Percentiles rank a stretch among this genome's conserved stretches.
phyloP scores from a whole-genome alignment of 2,797 vertebrate genomes.

The Enteromius trimaculatus region DNA sequence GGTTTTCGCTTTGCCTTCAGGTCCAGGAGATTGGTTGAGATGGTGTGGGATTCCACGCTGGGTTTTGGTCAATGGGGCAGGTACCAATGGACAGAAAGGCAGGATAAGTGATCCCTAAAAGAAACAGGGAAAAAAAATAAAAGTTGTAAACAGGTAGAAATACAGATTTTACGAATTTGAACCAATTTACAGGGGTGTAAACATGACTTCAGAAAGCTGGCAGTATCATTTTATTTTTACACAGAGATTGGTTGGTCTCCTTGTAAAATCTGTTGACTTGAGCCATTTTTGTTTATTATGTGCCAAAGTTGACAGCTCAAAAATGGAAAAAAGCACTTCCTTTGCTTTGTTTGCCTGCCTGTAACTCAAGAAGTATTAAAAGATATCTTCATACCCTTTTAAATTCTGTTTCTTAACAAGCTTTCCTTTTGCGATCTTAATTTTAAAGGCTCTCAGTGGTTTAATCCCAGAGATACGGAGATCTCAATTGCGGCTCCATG shows the following conservation, averaged over 20 bases:
- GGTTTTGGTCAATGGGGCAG: conserved; percentile 1
- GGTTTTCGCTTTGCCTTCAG: neutral
- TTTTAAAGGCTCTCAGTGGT: neutral
- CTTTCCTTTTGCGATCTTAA: neutral
- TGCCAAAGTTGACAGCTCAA: neutral
- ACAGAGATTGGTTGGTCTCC: neutral
- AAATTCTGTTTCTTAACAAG: neutral
- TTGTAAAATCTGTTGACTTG: neutral
- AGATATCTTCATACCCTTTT: neutral
- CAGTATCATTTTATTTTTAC: neutral
- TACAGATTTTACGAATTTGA: neutral
- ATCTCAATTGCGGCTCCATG: neutral
- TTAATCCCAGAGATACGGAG: neutral
- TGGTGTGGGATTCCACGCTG: neutral
- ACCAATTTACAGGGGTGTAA: neutral
- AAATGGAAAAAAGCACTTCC: neutral
- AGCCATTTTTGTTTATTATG: neutral
- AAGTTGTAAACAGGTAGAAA: neutral
- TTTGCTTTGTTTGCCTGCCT: neutral
- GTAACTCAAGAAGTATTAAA: neutral
- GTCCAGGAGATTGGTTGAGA: conserved; percentile 12
- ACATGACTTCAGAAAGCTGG: neutral
- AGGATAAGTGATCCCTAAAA: conserved; percentile 12
- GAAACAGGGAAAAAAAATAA: neutral
- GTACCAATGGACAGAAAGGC: neutral